These are phyloP conservation scores for Coleophora flavipennella DNA, from an alignment of 2,888 invertebrate genomes.

Conservation along the genomic window DNA sequence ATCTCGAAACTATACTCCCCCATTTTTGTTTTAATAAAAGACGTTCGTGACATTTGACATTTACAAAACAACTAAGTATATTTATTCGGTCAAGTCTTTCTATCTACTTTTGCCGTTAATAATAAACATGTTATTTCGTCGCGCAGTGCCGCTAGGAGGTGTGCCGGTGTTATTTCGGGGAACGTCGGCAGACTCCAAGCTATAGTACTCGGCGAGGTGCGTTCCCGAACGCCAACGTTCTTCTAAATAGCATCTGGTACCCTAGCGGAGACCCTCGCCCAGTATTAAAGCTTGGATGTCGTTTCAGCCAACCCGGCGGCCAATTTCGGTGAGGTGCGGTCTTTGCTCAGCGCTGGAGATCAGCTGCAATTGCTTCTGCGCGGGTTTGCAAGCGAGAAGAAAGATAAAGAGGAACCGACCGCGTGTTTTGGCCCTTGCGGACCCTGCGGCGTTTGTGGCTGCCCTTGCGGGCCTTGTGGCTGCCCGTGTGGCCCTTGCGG, in stretches of 20 bases:
- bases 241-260: slow-evolving; percentile 49
- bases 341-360: slow-evolving; percentile 35
- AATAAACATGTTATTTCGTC: no score
- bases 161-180: slow-evolving; percentile 53
- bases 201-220: slow-evolving; percentile 56
- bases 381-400: slow-evolving; percentile 30
- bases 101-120: no score
- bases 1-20: no score
- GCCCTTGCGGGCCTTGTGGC: slow-evolving; percentile 14
- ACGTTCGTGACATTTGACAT: no score
- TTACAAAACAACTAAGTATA: no score
- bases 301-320: slow-evolving; percentile 42
- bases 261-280: slow-evolving; percentile 34
- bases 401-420: slow-evolving; percentile 18
- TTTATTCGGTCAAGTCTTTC: no score
- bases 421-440: no score
- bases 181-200: slow-evolving; percentile 53
- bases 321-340: slow-evolving; percentile 19
- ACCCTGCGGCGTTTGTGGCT: slow-evolving; percentile 25
- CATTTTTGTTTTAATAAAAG: no score
- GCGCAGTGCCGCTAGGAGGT: slow-evolving; percentile 29
- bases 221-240: slow-evolving; percentile 43
- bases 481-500: slow-evolving; percentile 23
- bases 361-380: slow-evolving; percentile 24
- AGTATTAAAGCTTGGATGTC: slow-evolving; percentile 60